Conservation (phyloP, 2,113 vertebrate species). For the Clarias macrocephalus region DNA sequence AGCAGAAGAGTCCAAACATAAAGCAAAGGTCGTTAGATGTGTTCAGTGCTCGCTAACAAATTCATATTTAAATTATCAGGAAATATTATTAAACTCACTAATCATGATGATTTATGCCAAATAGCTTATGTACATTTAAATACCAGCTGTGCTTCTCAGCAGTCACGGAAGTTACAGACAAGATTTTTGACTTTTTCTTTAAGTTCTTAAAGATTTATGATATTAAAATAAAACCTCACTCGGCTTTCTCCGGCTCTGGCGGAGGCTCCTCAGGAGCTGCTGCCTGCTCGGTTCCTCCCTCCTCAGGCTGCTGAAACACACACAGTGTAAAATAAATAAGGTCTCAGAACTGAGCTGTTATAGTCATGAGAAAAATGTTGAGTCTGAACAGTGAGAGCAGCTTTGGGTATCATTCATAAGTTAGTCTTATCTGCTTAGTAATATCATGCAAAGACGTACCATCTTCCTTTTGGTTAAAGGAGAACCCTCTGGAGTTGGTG, state of each 20-base stretch:
- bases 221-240: constrained; percentile 71
- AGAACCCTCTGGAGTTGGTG: constrained; percentile 88
- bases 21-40: background rate
- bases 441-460: constrained; percentile 37
- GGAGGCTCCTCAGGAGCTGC: constrained; percentile 65
- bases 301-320: constrained; percentile 62
- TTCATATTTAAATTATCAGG: background rate
- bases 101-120: background rate
- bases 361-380: background rate
- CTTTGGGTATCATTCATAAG: background rate
- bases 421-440: background rate
- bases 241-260: constrained; percentile 82
- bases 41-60: background rate
- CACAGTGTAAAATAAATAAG: background rate
- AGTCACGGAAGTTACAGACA: background rate
- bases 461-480: constrained; percentile 85
- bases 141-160: background rate
- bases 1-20: background rate
- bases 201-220: background rate
- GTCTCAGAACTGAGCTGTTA: background rate
- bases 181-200: background rate
- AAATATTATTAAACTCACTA: background rate
- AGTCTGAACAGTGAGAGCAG: background rate
- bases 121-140: background rate
- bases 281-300: constrained; percentile 67